Base-by-base conservation (phyloP, 2,888 invertebrate genomes). In the Sarcophaga carnaria region DNA sequence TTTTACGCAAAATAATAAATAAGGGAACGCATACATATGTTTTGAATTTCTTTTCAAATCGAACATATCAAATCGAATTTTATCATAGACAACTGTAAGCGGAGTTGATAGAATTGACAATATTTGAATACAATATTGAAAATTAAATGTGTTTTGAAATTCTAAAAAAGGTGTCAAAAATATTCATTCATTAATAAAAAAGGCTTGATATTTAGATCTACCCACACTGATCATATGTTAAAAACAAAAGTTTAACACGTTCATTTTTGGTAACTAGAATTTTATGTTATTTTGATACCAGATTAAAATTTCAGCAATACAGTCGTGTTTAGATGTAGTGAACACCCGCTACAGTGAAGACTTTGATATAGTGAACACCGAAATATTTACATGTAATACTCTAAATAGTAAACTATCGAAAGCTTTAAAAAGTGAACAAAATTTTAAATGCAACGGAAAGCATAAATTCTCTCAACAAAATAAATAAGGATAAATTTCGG, bases 131-230 rank as follows among this genome's bases (percentile, higher is more conserved):
- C 6, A 22, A 78, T 47, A 62, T 17, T 12, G 22, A 72, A 20
- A 78, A 69, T 22, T 49, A 47, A 64, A 84, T 69, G 22, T 37
- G 37, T 75, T 83, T 69, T 78, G 2, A 54, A 75, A 78, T 64
- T 20, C 82, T 76, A 71, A 69, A 86, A 82, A 82, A 76, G 82
- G 82, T 76, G 79, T 79, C 70, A 77, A 86, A 85, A 82, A 78
- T 82, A 82, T 85, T 85, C 85, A 85, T 85, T 85, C 72, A 54
- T 22, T 22, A 22, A 22, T 54, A 14, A 54, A 17, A 54, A 54
- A 17, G 54, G 54, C 17, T 54, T 54, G 17, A 14, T 17, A 14
- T 54, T 54, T 54, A 54, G 10, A 54, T 37, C 80, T 67, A 69
- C 80, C 85, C 80, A 85, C 84, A 77, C 76, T 66, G n/a, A 64